phyloP scores from a whole-genome alignment of 1,140 invertebrate genomes.

The Oscheius sp. region DNA sequence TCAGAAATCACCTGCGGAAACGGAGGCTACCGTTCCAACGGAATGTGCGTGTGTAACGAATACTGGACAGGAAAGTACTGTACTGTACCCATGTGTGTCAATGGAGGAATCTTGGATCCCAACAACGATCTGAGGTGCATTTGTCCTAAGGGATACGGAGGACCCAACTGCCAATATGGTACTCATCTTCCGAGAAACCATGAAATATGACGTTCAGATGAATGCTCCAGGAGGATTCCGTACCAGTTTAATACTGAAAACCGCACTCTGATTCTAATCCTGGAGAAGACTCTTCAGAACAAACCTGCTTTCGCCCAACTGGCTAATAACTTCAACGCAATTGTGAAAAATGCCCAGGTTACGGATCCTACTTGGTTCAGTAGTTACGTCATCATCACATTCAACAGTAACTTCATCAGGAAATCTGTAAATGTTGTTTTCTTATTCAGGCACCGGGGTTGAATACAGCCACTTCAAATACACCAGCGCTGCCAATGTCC shows the following conservation, averaged over 20 bases:
- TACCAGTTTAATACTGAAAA: conserved; percentile 17
- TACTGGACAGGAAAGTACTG: conserved; percentile 39
- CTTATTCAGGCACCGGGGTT: conserved; percentile 12
- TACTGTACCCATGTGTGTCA: conserved; percentile 38
- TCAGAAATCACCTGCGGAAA: conserved; percentile 40
- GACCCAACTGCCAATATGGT: conserved; percentile 39
- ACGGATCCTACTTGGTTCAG: conserved; percentile 24
- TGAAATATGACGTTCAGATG: no score
- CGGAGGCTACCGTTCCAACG: conserved; percentile 34
- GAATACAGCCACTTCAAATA: conserved; percentile 7
- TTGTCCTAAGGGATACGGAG: conserved; percentile 35
- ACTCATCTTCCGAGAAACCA: no score
- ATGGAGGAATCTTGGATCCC: conserved; percentile 29
- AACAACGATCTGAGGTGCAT: conserved; percentile 19
- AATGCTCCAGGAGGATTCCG: conserved; percentile 1
- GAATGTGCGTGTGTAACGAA: conserved; percentile 35
- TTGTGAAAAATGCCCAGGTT: background rate
- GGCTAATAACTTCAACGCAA: conserved; percentile 14
- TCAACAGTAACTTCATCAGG: conserved; percentile 7
- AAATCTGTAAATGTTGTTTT: background rate
- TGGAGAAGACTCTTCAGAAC: conserved; percentile 29
- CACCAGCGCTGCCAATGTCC: background rate
- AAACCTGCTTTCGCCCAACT: conserved; percentile 9
- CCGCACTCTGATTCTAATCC: conserved; percentile 22
- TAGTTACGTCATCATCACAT: conserved; percentile 30